Evolutionary conservation across 2,113 vertebrate genomes (phyloP).

Genomic region (Condylura cristata): DNA sequence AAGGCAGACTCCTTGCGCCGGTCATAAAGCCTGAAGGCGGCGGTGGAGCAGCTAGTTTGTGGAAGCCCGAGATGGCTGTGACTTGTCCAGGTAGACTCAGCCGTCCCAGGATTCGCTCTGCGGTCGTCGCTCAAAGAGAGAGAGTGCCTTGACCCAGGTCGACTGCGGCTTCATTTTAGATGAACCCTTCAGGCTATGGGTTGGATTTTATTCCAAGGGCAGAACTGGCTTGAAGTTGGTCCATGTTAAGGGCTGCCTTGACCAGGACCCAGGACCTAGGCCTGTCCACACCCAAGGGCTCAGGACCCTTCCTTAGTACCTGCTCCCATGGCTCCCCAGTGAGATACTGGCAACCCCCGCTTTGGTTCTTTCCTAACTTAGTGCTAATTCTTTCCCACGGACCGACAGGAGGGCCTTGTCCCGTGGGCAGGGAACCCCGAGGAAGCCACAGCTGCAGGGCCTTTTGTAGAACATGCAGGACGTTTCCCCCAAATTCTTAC

Average conservation of each 20-base stretch:
- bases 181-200: slow-evolving; percentile 35
- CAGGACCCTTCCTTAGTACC: neutral
- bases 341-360: too few relatives aligned
- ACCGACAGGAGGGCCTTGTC: neutral
- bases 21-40: neutral
- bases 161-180: neutral
- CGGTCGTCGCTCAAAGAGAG: neutral
- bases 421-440: neutral
- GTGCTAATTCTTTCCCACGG: neutral
- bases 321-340: neutral
- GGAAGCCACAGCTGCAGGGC: neutral
- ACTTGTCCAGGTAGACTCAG: neutral
- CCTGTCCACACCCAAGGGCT: neutral
- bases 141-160: slow-evolving; percentile 75
- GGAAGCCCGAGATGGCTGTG: neutral
- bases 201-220: slow-evolving; percentile 17
- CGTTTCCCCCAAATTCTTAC: neutral
- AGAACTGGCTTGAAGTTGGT: slow-evolving; percentile 58
- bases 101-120: neutral
- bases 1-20: neutral
- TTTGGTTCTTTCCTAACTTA: neutral
- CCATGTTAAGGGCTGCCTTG: neutral
- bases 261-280: neutral
- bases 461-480: neutral
- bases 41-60: neutral